Conservation (phyloP, 2,797 vertebrate species). For the Molothrus ater region DNA sequence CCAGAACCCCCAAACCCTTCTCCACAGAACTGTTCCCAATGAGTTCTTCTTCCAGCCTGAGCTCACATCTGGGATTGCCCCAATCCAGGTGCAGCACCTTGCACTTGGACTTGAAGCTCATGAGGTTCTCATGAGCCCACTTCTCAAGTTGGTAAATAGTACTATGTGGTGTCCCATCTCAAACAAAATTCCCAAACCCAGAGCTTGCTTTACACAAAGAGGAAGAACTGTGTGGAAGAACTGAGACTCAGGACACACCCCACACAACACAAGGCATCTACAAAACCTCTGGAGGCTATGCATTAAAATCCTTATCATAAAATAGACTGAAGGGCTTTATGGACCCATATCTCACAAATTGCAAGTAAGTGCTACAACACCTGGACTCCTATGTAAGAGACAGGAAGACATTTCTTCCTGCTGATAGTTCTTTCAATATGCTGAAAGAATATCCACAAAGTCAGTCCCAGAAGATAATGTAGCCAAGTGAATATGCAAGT, state of each 20-base stretch:
- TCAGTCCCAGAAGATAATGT: background rate
- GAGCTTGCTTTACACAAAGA: background rate
- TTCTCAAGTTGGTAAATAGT: background rate
- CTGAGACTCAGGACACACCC: background rate
- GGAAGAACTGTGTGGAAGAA: background rate
- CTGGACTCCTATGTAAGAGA: background rate
- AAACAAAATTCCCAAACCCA: background rate
- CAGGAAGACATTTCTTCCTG: background rate
- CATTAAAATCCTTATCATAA: background rate
- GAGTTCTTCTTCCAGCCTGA: background rate
- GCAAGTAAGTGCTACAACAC: background rate
- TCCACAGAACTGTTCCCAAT: background rate
- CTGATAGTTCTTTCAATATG: background rate
- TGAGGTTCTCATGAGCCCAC: background rate
- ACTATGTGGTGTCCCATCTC: background rate
- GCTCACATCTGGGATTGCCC: background rate
- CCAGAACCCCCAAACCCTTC: background rate
- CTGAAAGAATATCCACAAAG: background rate
- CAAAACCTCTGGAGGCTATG: background rate
- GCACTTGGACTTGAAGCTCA: background rate
- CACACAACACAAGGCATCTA: background rate
- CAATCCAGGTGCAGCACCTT: background rate
- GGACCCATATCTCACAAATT: fast-evolving
- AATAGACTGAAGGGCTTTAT: background rate
- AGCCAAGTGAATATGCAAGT: background rate